These are phyloP conservation scores for Brachyopa scutellaris DNA, from an alignment of 2,888 invertebrate genomes.

Conservation along the genomic window DNA sequence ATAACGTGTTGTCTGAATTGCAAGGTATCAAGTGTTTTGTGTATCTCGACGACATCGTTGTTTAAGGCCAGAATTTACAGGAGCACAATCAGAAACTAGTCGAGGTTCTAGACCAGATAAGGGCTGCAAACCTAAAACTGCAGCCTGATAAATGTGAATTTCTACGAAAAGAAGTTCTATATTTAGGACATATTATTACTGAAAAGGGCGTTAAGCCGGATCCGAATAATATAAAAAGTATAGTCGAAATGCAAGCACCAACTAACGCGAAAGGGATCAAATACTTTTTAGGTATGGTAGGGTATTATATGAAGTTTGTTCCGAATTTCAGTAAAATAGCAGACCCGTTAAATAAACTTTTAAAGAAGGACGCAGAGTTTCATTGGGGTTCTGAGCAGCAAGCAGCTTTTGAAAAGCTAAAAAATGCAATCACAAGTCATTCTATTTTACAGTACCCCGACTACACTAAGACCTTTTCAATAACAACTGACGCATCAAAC, in stretches of 20 bases:
- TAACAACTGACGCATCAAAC: conserved; percentile 31
- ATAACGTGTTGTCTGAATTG: conserved; percentile 17
- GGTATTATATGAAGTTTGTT: not conserved
- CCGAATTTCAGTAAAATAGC: conserved; percentile 37
- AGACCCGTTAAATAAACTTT: conserved; percentile 63
- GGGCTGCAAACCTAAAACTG: conserved; percentile 19
- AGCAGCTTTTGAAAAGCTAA: conserved; percentile 11
- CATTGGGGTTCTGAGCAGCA: conserved; percentile 10
- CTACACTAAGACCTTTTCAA: not conserved
- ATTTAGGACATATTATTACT: conserved; percentile 74
- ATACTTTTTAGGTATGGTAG: conserved; percentile 12
- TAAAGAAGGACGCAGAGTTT: conserved; percentile 27
- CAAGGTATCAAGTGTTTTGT: conserved; percentile 21
- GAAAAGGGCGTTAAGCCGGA: conserved; percentile 40
- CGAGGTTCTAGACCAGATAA: conserved; percentile 16
- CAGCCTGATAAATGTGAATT: conserved; percentile 32
- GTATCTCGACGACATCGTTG: conserved; percentile 13
- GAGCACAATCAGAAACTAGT: conserved; percentile 26
- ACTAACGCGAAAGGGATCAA: conserved; percentile 15
- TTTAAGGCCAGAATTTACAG: conserved; percentile 9
- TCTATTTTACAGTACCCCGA: conserved; percentile 21
- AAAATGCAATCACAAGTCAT: conserved; percentile 8
- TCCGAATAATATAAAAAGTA: conserved; percentile 1
- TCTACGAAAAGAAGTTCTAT: conserved; percentile 43
- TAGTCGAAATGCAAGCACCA: conserved; percentile 14